Conservation (phyloP, 2,888 invertebrate species). For the Cotesia congregata region DNA sequence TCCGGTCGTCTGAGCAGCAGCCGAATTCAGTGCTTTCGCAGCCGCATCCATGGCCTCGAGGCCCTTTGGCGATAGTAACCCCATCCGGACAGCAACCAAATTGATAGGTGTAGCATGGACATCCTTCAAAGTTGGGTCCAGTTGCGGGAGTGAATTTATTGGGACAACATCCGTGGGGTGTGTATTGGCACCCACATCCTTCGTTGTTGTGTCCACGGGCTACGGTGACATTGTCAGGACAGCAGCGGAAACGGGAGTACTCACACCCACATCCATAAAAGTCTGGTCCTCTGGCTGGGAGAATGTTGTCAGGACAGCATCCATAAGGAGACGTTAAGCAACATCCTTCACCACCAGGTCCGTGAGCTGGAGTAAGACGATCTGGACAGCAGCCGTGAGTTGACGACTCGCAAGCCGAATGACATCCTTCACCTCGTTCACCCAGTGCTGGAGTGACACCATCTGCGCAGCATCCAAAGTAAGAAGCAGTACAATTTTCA, state of each 20-base stretch:
- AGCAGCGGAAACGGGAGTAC: conserved; percentile 84
- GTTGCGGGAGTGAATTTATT: conserved; percentile 84
- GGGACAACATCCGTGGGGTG: conserved; percentile 86
- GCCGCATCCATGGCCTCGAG: conserved; percentile 81
- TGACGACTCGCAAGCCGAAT: conserved; percentile 77
- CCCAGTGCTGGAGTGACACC: conserved; percentile 79
- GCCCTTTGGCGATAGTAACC: conserved; percentile 81
- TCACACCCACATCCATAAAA: conserved; percentile 83
- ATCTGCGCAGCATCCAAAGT: conserved; percentile 84
- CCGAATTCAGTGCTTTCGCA: conserved; percentile 83
- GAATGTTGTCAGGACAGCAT: conserved; percentile 93
- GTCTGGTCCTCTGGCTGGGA: conserved; percentile 84
- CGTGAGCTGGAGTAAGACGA: conserved; percentile 86
- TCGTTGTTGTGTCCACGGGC: conserved; percentile 85
- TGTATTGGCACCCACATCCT: conserved; percentile 86
- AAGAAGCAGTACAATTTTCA: conserved; percentile 73
- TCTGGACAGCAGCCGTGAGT: conserved; percentile 92
- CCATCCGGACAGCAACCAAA: conserved; percentile 94
- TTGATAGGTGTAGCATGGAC: conserved; percentile 86
- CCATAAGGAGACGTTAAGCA: conserved; percentile 81
- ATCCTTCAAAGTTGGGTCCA: conserved; percentile 86
- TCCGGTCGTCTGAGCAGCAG: conserved; percentile 88
- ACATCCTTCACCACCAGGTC: conserved; percentile 86
- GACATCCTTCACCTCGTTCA: conserved; percentile 81
- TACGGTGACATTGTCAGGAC: conserved; percentile 84